phyloP scores from a whole-genome alignment of 2,113 vertebrate species.

The Dromas ardeola region DNA sequence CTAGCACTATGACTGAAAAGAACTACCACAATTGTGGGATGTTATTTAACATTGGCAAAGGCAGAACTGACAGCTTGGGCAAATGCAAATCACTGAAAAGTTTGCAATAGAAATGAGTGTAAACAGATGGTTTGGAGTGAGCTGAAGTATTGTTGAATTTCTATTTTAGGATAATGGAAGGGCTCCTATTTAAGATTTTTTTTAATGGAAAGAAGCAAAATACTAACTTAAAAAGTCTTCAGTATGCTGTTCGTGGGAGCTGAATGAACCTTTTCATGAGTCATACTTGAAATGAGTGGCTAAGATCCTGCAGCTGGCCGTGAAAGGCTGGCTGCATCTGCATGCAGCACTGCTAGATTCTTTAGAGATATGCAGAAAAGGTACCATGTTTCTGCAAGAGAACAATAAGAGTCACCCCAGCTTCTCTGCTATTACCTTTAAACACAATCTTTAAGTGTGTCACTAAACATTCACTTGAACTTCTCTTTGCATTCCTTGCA shows the following conservation, averaged over 20 bases:
- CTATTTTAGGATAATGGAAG: slow-evolving; percentile 44
- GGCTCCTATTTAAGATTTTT: slow-evolving; percentile 1
- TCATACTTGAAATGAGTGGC: background rate
- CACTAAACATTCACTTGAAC: background rate
- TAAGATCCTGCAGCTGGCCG: background rate
- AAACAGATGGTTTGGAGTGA: slow-evolving; percentile 71
- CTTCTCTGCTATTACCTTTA: background rate
- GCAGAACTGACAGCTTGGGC: slow-evolving; percentile 63
- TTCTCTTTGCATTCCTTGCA: background rate
- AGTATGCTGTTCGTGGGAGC: background rate
- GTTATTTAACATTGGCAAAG: slow-evolving; percentile 50
- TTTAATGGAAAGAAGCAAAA: slow-evolving; percentile 1
- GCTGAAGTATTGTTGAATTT: slow-evolving; percentile 54
- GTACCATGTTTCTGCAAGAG: background rate
- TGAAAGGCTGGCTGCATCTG: background rate
- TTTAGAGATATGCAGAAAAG: background rate
- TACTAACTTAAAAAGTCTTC: background rate
- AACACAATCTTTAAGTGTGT: background rate
- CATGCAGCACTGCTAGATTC: background rate
- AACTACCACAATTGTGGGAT: slow-evolving; percentile 26
- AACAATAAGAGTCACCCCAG: background rate
- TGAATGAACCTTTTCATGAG: slow-evolving; percentile 12
- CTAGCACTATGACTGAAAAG: background rate
- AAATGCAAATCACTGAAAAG: slow-evolving; percentile 61
- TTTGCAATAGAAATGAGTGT: slow-evolving; percentile 60